Conservation (phyloP, 1,140 invertebrate species). For the Melipona quadrifasciata region DNA sequence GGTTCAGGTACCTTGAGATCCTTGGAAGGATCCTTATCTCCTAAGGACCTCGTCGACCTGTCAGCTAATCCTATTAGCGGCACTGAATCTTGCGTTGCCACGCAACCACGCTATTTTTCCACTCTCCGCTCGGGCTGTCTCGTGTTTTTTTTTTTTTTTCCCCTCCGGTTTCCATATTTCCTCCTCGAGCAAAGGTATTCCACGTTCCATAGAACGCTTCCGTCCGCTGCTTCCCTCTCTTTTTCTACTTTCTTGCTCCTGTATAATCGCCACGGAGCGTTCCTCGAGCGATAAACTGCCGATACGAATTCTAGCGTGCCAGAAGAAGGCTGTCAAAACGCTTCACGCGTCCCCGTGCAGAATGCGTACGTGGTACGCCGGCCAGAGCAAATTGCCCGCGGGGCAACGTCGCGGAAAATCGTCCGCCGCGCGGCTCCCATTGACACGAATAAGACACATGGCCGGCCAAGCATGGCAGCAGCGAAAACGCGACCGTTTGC, state of each 20-base stretch:
- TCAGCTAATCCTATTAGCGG: conserved; percentile 72
- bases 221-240: not conserved
- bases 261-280: conserved; percentile 5
- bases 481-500: conserved; percentile 31
- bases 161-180: not conserved
- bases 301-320: not conserved
- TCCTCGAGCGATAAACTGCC: conserved; percentile 25
- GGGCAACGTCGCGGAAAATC: conserved; percentile 42
- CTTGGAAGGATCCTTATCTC: conserved; percentile 67
- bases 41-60: conserved; percentile 65
- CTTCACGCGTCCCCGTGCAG: conserved; percentile 13
- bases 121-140: not conserved
- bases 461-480: conserved; percentile 32
- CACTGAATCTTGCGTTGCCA: conserved; percentile 51
- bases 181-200: not conserved
- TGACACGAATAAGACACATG: conserved; percentile 55
- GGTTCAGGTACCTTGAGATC: conserved; percentile 52
- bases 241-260: too few relatives aligned
- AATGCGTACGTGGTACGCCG: not conserved
- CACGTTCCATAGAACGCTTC: not conserved
- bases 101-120: conserved; percentile 51
- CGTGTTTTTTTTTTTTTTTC: not conserved
- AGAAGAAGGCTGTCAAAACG: conserved; percentile 20
- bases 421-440: conserved; percentile 37
- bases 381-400: conserved; percentile 32